phyloP scores from a whole-genome alignment of 2,888 invertebrate species.

The Limenitis camilla region DNA sequence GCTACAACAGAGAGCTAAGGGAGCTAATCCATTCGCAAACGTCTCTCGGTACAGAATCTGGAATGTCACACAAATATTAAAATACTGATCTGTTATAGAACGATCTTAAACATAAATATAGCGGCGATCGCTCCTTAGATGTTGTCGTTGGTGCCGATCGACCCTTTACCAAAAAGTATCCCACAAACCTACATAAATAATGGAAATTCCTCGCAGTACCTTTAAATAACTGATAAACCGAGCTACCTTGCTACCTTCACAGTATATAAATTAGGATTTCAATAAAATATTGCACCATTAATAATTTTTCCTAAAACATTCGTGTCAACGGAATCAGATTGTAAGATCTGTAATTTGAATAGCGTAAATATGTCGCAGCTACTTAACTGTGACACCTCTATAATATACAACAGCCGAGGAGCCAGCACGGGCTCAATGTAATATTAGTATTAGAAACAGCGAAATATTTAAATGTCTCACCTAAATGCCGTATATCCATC shows the following conservation, averaged over 20 bases:
- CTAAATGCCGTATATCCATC: conserved; percentile 33
- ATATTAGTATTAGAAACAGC: conserved; percentile 33
- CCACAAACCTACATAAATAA: conserved; percentile 31
- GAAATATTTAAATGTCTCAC: conserved; percentile 34
- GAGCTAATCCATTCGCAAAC: conserved; percentile 26
- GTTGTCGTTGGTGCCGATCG: conserved; percentile 41
- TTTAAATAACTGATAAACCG: conserved; percentile 35
- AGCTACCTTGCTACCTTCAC: conserved; percentile 33
- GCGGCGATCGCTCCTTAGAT: conserved; percentile 49
- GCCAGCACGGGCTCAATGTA: conserved; percentile 28
- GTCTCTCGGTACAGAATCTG: conserved; percentile 52
- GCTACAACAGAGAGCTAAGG: conserved; percentile 30
- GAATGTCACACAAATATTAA: conserved; percentile 73
- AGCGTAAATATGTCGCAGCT: conserved; percentile 30
- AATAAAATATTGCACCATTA: conserved; percentile 59
- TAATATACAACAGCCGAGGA: conserved; percentile 63
- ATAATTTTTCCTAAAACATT: conserved; percentile 38
- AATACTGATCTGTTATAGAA: conserved; percentile 72
- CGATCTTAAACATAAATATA: conserved; percentile 54
- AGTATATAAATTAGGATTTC: conserved; percentile 33
- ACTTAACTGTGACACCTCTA: conserved; percentile 27
- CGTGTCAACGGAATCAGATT: conserved; percentile 42
- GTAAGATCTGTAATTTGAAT: conserved; percentile 37
- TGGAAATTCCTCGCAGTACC: conserved; percentile 59
- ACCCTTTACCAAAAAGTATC: conserved; percentile 20